Base-by-base conservation (phyloP, 1,140 invertebrate species). In the Helicoverpa zea region DNA sequence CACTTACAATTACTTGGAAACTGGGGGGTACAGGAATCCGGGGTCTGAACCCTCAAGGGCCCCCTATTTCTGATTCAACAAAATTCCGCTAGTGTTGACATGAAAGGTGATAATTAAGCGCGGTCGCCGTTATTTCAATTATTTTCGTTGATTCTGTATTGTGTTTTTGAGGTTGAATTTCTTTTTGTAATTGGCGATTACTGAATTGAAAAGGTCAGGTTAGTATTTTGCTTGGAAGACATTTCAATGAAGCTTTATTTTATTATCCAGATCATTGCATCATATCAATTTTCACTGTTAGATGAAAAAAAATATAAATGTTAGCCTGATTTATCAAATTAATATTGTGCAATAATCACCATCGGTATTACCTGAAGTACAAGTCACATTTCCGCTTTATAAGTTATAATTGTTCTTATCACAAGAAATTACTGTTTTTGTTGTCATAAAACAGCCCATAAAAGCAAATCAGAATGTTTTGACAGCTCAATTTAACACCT, bases 401-500 rank as follows among this genome's bases (percentile, higher is more conserved):
- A 43, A 43, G 35, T 43, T 43, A 1, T 43, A 43, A 43, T 43
- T 43, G 5, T 43, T 0, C 9, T 43, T 43, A 43, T 43, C 43
- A 16, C 11, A 49, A 68, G 9, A 18, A 23, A 23, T 13, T 23
- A 16, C 23, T 13, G 13, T 3, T 23, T 5, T 13, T 68, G 12
- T 23, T 7, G 43, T 18, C 16, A 23, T 49, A 43, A 68, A 68
- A 18, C 47, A 10, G 16, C 10, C 16, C 23, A 14, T 72, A 72
- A 72, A 72, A 30, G 18, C 23, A 54, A 54, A 54, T 14, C 30
- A 51, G 30, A 73, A 73, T 58, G 35, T 18, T 30, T 43, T 73
- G 29, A 73, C 70, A 58, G 30, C 70, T 73, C 16, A 43, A 73
- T 73, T 52, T 23, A 77, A 64, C 59, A 52, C 54, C 18, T 59